phyloP scores from a whole-genome alignment of 2,888 invertebrate genomes.

The Clitarchus hookeri region DNA sequence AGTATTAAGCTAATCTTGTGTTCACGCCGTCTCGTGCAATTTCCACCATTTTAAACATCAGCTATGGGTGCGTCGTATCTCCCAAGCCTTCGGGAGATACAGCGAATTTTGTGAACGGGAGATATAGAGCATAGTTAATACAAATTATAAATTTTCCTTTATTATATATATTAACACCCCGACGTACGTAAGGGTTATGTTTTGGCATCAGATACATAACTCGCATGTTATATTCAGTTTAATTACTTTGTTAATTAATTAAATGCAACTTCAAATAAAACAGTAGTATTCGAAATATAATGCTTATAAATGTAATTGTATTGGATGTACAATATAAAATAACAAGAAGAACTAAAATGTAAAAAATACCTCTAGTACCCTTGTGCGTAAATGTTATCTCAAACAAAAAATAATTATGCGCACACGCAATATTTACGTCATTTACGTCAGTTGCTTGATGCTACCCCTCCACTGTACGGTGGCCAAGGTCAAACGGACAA shows the following conservation, averaged over 20 bases:
- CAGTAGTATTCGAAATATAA: not conserved
- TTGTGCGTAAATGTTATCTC: not conserved
- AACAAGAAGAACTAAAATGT: too few species aligned
- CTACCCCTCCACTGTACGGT: not conserved
- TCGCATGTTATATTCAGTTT: not conserved
- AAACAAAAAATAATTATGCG: not conserved
- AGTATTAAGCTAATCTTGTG: constrained; percentile 2
- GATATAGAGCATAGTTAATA: not conserved
- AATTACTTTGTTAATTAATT: not conserved
- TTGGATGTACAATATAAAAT: not conserved
- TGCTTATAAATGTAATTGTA: not conserved
- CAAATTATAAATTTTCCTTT: not conserved
- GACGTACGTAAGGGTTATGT: not conserved
- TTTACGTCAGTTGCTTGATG: not conserved
- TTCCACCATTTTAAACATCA: not conserved
- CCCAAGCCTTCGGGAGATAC: not conserved
- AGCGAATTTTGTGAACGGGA: not conserved
- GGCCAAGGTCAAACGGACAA: not conserved
- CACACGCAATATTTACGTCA: not conserved
- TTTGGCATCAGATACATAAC: not conserved
- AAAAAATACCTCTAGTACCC: not conserved
- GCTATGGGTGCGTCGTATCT: not conserved
- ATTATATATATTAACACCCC: not conserved
- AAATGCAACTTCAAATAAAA: not conserved
- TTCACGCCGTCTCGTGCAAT: not conserved